phyloP scores from a whole-genome alignment of 2,797 vertebrate genomes.

The Paramormyrops hopkinsi region DNA sequence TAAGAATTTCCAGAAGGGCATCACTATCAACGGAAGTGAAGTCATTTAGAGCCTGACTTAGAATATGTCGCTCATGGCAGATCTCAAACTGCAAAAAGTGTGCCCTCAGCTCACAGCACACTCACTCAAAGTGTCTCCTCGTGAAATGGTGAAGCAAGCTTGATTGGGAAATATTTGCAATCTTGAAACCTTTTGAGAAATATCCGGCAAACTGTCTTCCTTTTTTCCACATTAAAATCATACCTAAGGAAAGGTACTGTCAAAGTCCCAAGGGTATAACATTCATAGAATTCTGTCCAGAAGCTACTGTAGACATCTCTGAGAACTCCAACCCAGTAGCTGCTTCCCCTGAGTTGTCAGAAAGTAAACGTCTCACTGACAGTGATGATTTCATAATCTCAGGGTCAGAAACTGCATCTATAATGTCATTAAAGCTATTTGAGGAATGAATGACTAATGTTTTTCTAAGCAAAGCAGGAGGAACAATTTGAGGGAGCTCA shows the following conservation, averaged over 20 bases:
- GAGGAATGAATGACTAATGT: slow-evolving; percentile 21
- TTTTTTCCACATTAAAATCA: slow-evolving; percentile 30
- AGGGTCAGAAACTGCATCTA: slow-evolving; percentile 23
- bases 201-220: slow-evolving; percentile 32
- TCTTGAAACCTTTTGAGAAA: slow-evolving; percentile 33
- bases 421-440: slow-evolving; percentile 25
- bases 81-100: slow-evolving; percentile 36
- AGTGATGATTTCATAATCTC: slow-evolving; percentile 18
- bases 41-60: slow-evolving; percentile 14
- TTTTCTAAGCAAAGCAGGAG: background rate
- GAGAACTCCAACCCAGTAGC: slow-evolving; percentile 24
- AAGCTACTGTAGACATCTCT: slow-evolving; percentile 32
- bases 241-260: slow-evolving; percentile 35
- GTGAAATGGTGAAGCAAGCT: slow-evolving; percentile 32
- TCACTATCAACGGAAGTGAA: background rate
- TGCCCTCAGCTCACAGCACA: slow-evolving; percentile 33
- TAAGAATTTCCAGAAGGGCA: background rate
- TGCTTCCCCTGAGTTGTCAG: slow-evolving; percentile 30
- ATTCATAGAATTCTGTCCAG: slow-evolving; percentile 33
- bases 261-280: slow-evolving; percentile 23
- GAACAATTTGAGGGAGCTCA: slow-evolving; percentile 7
- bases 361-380: slow-evolving; percentile 25
- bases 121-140: slow-evolving; percentile 28
- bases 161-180: slow-evolving; percentile 30
- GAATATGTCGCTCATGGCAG: slow-evolving; percentile 18